Percentiles rank a stretch among this genome's conserved stretches.
Evolutionary conservation across 1,140 invertebrate genomes (phyloP).

Genomic region (Brachionus sp.): DNA sequence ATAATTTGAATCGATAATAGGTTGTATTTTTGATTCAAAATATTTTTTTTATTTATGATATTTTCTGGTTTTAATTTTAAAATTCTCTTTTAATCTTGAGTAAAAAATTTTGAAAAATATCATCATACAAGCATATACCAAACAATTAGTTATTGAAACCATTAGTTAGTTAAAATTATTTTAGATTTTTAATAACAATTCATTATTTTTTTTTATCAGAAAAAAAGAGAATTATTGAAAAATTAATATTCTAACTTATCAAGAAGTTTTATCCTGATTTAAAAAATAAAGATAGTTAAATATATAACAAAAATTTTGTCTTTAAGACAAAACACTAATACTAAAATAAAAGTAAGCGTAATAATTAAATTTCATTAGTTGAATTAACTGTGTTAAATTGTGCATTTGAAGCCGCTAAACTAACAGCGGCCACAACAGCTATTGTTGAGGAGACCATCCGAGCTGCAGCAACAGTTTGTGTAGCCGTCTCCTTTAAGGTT

Average conservation of each 20-base stretch:
- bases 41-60: not conserved
- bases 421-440: slow-evolving; percentile 18
- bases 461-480: not conserved
- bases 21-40: not conserved
- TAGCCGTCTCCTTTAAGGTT: not conserved
- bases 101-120: too few species aligned
- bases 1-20: not conserved
- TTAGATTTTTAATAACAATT: too few species aligned
- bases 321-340: not conserved
- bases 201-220: too few species aligned
- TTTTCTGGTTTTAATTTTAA: too few species aligned
- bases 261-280: not conserved
- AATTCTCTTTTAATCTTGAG: too few species aligned
- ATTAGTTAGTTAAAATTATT: too few species aligned
- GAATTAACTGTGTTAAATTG: slow-evolving; percentile 1
- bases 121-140: too few species aligned
- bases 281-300: not conserved
- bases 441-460: not conserved
- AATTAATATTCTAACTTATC: not conserved
- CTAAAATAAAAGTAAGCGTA: not conserved
- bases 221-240: too few species aligned
- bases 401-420: slow-evolving; percentile 7
- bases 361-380: slow-evolving; percentile 1
- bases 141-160: too few species aligned
- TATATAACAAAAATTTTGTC: not conserved